Evolutionary conservation across 2,888 invertebrate genomes (phyloP), one percentile per base, ranked within the genome.

Genomic region (Dasysyrphus albostriatus): DNA sequence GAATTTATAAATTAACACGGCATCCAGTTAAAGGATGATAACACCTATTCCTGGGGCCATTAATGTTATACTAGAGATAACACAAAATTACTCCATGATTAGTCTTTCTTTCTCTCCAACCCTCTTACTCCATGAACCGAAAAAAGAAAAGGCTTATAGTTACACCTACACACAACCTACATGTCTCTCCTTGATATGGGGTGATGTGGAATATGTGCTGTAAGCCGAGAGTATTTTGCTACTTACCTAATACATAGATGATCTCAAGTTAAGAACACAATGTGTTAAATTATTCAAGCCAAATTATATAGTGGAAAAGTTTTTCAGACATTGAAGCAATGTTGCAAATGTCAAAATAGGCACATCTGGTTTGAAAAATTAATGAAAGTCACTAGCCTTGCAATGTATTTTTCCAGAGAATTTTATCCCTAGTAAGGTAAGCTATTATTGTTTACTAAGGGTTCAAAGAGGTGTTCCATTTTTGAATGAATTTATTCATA

Each of bases 291-390:
- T 56, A 67, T 73, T 65, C 58, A 80, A 65, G 39, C 16, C 9
- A 67, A 67, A 59, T 80, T 73, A 80, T 73, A 80, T 59, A 61
- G 49, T 58, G 29, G 49, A 67, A 58, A 73, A 74, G 73, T 78
- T 24, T 72, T 37, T 34, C 61, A 78, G 67, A 74, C 65, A 47
- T 29, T 32, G 39, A 65, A 67, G 44, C 49, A 49, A 14, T 67
- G 44, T 72, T 24, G 24, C 24, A 32, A 42, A 65, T 51, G 49
- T 73, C 29, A 49, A 56, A 49, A 12, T 59, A 67, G 67, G 67
- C 73, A 80, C 49, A 80, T 67, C 73, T 67, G 58, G 47, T 73
- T 79, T 73, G 51, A 65, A 72, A 78, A 70, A 54, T 78, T 51
- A 77, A 77, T 77, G 69, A 56, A 56, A 42, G 32, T 42, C 44